Conservation (phyloP, 2,888 invertebrate species). For the Sarcophaga caerulescens region DNA sequence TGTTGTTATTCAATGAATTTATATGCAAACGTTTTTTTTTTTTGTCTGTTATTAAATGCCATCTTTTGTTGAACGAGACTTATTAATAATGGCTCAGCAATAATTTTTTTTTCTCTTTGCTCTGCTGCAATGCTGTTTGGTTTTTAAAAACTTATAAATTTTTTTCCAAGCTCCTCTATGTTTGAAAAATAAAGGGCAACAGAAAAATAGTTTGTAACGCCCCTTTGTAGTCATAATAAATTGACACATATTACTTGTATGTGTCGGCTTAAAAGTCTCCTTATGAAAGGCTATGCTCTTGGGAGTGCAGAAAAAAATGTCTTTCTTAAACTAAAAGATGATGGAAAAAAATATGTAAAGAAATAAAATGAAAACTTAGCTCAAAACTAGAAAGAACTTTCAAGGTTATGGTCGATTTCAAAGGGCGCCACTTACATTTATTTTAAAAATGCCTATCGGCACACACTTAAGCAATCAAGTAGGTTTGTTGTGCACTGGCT, state of each 20-base stretch:
- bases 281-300: slow-evolving; percentile 56
- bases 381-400: background rate
- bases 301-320: slow-evolving; percentile 50
- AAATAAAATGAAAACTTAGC: background rate
- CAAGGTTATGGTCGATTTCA: background rate
- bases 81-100: background rate
- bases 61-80: background rate
- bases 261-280: slow-evolving; percentile 60
- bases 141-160: background rate
- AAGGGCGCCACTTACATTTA: background rate
- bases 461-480: too few species aligned
- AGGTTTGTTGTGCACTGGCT: too few species aligned
- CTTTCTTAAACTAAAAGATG: slow-evolving; percentile 62
- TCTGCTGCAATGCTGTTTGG: slow-evolving; percentile 44
- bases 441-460: background rate
- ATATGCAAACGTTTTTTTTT: slow-evolving; percentile 41
- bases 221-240: slow-evolving; percentile 69
- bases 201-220: slow-evolving; percentile 51
- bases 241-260: slow-evolving; percentile 68
- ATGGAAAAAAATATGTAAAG: background rate
- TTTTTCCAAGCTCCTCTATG: background rate
- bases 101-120: background rate
- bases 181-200: background rate
- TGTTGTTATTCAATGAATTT: slow-evolving; percentile 26
- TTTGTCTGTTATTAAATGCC: background rate